Evolutionary conservation across 1,140 invertebrate genomes (phyloP).

Genomic region (Anoplophora glabripennis): DNA sequence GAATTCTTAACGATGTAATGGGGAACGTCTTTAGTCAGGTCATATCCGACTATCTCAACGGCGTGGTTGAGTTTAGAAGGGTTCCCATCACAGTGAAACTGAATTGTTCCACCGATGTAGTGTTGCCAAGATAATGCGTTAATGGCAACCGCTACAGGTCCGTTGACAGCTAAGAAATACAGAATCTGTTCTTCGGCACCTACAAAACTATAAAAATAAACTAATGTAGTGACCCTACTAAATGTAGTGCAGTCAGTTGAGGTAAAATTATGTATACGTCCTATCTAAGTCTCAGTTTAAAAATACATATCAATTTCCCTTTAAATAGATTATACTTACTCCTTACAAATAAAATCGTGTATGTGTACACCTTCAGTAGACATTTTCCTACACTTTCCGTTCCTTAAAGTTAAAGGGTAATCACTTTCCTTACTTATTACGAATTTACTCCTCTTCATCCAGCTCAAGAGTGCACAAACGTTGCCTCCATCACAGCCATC

Average conservation of each 20-base stretch:
- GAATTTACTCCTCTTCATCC: constrained; percentile 63
- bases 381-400: constrained; percentile 56
- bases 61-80: constrained; percentile 74
- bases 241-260: too few relatives aligned
- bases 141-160: constrained; percentile 75
- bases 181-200: constrained; percentile 67
- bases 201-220: constrained; percentile 56
- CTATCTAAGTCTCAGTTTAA: too few relatives aligned
- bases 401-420: constrained; percentile 65
- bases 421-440: constrained; percentile 57
- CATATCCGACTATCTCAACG: constrained; percentile 83
- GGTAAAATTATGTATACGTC: too few relatives aligned
- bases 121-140: constrained; percentile 86
- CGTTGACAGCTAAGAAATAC: constrained; percentile 61
- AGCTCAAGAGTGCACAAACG: constrained; percentile 71
- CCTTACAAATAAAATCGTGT: constrained; percentile 51
- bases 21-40: constrained; percentile 67
- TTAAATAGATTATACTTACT: too few relatives aligned
- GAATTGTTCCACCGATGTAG: constrained; percentile 82
- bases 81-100: constrained; percentile 70
- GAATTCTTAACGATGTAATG: constrained; percentile 86
- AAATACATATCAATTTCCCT: too few relatives aligned
- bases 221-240: too few relatives aligned
- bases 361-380: constrained; percentile 40
- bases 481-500: constrained; percentile 79